phyloP scores from a whole-genome alignment of 1,140 invertebrate genomes.

The Pantala flavescens region DNA sequence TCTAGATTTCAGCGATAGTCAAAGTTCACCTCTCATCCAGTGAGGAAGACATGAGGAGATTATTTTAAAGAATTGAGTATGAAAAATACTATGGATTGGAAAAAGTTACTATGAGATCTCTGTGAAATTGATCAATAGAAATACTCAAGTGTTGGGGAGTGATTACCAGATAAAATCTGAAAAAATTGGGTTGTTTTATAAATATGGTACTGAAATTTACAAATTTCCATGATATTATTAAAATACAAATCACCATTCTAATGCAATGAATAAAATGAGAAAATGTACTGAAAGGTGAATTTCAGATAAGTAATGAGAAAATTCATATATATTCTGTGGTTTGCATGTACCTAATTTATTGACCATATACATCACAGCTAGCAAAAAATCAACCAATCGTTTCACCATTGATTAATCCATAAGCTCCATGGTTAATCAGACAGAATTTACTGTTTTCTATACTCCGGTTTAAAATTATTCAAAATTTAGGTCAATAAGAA shows the following conservation, averaged over 20 bases:
- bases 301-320: background rate
- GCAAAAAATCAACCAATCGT: background rate
- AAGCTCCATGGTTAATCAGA: background rate
- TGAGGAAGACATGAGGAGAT: slow-evolving; percentile 24
- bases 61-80: slow-evolving; percentile 25
- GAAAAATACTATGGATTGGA: background rate
- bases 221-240: too few species aligned
- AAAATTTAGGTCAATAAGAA: background rate
- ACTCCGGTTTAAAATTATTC: background rate
- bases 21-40: slow-evolving; percentile 57
- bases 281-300: background rate
- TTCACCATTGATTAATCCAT: background rate
- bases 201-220: too few species aligned
- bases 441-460: background rate
- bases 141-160: background rate
- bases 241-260: background rate
- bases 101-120: background rate
- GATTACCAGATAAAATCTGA: background rate
- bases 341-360: background rate
- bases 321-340: background rate
- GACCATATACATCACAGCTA: background rate
- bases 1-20: slow-evolving; percentile 58
- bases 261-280: background rate
- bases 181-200: background rate
- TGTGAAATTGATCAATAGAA: background rate